Evolutionary conservation across 2,113 vertebrate genomes (phyloP), one percentile per base, ranked within the genome.

Genomic region (Prietella phreatophila): DNA sequence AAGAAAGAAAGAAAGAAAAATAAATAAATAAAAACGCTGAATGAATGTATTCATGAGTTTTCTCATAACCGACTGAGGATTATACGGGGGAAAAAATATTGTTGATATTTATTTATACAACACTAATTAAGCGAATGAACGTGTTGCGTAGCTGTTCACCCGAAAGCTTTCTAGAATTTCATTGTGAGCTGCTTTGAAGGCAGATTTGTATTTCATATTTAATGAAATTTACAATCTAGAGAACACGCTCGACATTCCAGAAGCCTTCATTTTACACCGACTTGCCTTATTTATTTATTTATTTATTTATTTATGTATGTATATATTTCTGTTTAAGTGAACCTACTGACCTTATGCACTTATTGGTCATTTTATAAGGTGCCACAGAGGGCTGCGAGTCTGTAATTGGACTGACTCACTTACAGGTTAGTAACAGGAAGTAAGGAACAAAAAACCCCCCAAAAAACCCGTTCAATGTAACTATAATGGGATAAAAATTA

Each of bases 11-110:
- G 7, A 47, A 47, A 47, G 5, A 7, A 47, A 47, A 30, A 36
- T 42, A 79, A 63, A 36, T 36, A 85, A 53, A 36, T 60, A 65
- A 69, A 33, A 89, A 39, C 65, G 14, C 25, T 79, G 27, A 56
- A 90, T 88, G 86, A 88, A 90, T 90, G 84, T 85, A 88, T 90
- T 90, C 89, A 88, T 87, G 81, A 87, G 82, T 73, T 69, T 61
- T 82, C 60, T 90, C 86, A 85, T 80, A 50, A 47, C 76, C 47
- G 78, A 85, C 71, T 30, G 50, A 55, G 50, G 7, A 55, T 80
- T 80, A 80, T 79, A 55, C 76, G 53, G 50, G 76, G 85, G 85
- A 63, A 82, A 63, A 85, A 58, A 90, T 88, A 75, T 83, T 36
- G 50, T 55, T 19, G 17, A 79, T 83, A 83, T 88, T 88, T 83